Conservation (phyloP, 2,113 vertebrate genomes). For the Sardina pilchardus region DNA sequence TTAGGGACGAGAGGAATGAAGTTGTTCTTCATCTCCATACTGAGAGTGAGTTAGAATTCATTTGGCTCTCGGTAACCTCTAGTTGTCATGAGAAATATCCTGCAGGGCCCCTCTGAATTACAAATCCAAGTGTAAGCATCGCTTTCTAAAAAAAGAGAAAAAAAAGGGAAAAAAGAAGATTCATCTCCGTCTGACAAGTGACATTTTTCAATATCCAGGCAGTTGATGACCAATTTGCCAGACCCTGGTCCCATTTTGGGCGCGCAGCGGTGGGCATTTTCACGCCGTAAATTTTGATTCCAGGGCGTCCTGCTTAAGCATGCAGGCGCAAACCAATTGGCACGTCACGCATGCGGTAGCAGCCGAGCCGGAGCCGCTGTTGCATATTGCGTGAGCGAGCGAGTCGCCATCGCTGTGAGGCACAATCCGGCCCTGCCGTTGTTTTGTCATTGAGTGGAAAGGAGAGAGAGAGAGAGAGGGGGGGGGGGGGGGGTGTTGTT, state of each 20-base stretch:
- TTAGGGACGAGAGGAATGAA: background rate
- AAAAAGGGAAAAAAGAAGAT: conserved; percentile 5
- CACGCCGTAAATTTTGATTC: background rate
- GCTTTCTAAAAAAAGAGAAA: background rate
- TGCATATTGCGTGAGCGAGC: background rate
- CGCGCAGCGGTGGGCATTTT: conserved; percentile 14
- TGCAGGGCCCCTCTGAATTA: background rate
- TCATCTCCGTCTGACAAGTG: conserved; percentile 32
- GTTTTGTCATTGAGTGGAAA: background rate
- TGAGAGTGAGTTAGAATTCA: background rate
- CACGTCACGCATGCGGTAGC: background rate
- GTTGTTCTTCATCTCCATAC: background rate
- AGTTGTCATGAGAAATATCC: background rate
- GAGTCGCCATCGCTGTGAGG: background rate
- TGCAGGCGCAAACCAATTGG: background rate
- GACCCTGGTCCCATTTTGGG: conserved; percentile 32
- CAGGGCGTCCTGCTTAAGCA: background rate
- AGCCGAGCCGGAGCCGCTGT: background rate
- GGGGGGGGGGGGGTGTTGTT: background rate
- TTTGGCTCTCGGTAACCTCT: background rate
- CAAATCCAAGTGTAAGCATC: background rate
- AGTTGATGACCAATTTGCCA: conserved; percentile 39
- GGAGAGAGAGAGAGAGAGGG: background rate
- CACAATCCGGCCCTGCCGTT: background rate
- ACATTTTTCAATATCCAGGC: conserved; percentile 41